Evolutionary conservation across 2,888 invertebrate species (phyloP), one percentile per base, ranked within the genome.

Genomic region (Thymelicus lineola): DNA sequence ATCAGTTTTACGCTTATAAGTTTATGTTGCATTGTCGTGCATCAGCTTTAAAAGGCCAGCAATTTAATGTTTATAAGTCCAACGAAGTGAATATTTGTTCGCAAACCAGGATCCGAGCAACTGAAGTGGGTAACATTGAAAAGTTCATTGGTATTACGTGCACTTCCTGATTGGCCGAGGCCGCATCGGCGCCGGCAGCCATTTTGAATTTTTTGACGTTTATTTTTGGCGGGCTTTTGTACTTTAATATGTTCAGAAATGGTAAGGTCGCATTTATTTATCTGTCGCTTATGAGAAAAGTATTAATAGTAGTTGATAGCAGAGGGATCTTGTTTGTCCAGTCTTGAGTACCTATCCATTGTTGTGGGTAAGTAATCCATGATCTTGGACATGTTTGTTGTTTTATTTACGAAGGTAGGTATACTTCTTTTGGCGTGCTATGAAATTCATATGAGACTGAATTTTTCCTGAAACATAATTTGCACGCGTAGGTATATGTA

Each of bases 141-240:
- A 80, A 90, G 93, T 91, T 93, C 93, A 80, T 93, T 93, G 93
- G 83, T 93, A 93, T 93, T 93, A 90, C 79, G 82, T 88, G 90
- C 90, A 92, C 93, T 93, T 93, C 93, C 93, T 93, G 86, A 78
- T 81, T 78, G 55, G 59, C 48, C 90, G 91, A 91, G 93, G 93
- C 80, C 91, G 75, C 70, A 15, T 79, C 79, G 75, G 78, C 82
- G 82, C 80, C 83, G 78, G 78, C 85, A 74, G 91, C 91, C 91
- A 91, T 91, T 83, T 91, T 92, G 81, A 70, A 83, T 86, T 90
- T 89, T 89, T 90, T 89, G 90, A 91, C 87, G 90, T 92, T 92
- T 93, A 91, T 93, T 93, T 93, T 88, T 92, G 89, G 87, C 87
- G 89, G 82, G 86, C 80, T 85, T 86, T 84, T 86, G 80, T 77